phyloP scores from a whole-genome alignment of 35 echinoderm and acorn worm genomes.

The Holothuria glaberrima region DNA sequence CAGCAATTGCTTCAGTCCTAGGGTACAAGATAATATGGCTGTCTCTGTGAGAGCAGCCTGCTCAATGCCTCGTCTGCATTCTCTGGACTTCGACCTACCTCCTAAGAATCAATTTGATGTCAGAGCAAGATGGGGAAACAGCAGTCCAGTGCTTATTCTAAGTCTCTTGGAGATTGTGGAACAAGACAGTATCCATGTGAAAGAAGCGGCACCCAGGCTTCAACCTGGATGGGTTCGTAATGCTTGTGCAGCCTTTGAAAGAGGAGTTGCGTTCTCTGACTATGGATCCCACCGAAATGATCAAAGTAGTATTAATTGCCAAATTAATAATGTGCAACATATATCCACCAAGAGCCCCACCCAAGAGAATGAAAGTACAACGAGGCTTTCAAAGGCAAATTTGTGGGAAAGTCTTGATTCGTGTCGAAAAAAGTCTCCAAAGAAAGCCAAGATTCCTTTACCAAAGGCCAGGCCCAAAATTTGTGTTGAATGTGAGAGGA shows the following conservation, averaged over 20 bases:
- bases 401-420: constrained; percentile 14
- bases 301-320: too few species aligned
- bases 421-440: background rate
- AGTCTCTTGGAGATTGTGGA: constrained; percentile 42
- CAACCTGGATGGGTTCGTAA: constrained; percentile 42
- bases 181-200: constrained; percentile 16
- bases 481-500: too few species aligned
- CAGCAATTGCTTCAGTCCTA: background rate
- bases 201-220: constrained; percentile 43
- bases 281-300: background rate
- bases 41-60: constrained; percentile 33
- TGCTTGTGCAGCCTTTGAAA: constrained; percentile 46
- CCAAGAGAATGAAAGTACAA: too few species aligned
- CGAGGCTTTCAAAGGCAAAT: background rate
- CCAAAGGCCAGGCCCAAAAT: background rate
- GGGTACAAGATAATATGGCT: background rate
- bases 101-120: constrained; percentile 10
- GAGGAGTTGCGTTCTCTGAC: constrained; percentile 1
- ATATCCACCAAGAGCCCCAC: too few species aligned
- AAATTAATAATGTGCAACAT: too few species aligned
- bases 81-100: constrained; percentile 17
- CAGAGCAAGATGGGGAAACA: constrained; percentile 25
- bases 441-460: background rate
- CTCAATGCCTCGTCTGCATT: constrained; percentile 36
- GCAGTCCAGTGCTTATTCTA: constrained; percentile 40